Evolutionary conservation across 1,140 invertebrate species (phyloP), one percentile per base, ranked within the genome.

Genomic region (Odontomachus brunneus): DNA sequence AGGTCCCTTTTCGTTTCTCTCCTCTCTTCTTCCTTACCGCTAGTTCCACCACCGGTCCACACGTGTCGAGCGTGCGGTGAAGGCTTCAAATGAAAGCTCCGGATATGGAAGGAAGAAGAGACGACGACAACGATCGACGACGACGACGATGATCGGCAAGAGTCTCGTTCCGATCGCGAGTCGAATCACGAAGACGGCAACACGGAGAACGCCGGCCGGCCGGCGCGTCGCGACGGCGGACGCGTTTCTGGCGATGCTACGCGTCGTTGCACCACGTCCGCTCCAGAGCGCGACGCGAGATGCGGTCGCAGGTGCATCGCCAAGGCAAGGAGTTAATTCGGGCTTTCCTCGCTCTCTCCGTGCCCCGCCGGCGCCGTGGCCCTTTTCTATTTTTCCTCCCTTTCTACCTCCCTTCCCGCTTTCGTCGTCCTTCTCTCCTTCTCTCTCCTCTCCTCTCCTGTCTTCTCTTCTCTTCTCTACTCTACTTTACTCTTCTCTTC

Each of bases 281-380:
- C 83, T 88, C 84, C 86, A 89, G 85, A 60, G 62, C 60, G 73
- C 69, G 74, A 63, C 63, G 60, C 81, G 66, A 84, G 76, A 76
- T 84, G 74, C 72, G 72, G 60, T 72, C 80, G 88, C 89, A 90
- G 90, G 88, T 91, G 86, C 90, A 82, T 59, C 69, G 59, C 53
- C 73, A 59, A 69, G 75, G 74, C 78, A 38, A 83, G 60, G 78
- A 90, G 91, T 91, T 93, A 93, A 93, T 92, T 93, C 89, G 87
- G 90, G 89, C 88, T 87, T 82, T 71, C 82, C 75, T 88, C 71
- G 78, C 73, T 78, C 82, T 55, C 83, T 84, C 84, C 71, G 66
- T 72, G 69, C 73, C 63, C 15, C 51, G 55, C 48, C 59, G 60
- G 24, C 44, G 57, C 49, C n/a, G 17, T 17, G 48, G 17, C 38